Evolutionary conservation across 2,113 vertebrate genomes (phyloP).

Genomic region (Scalopus aquaticus): DNA sequence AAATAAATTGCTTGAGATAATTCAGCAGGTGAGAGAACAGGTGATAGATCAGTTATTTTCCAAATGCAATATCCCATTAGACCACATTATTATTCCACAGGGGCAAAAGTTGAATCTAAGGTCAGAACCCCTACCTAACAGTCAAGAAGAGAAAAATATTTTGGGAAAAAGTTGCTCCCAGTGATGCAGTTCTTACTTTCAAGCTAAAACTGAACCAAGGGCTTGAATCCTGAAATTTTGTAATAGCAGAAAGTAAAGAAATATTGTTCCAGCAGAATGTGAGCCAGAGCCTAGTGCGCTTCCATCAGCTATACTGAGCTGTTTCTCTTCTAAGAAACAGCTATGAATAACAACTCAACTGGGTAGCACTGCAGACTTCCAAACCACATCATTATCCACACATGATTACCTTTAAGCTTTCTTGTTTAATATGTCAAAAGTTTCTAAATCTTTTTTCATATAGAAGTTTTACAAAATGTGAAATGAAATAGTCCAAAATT

Average conservation of each 20-base stretch:
- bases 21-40: neutral
- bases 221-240: neutral
- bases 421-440: neutral
- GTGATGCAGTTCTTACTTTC: neutral
- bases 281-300: neutral
- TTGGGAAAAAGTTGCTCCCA: neutral
- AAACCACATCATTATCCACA: neutral
- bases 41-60: neutral
- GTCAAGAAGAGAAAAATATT: neutral
- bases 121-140: neutral
- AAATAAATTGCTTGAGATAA: neutral
- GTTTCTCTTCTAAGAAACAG: neutral
- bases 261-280: neutral
- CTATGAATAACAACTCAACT: too few relatives aligned
- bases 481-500: neutral
- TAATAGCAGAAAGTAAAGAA: neutral
- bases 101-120: neutral
- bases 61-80: neutral
- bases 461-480: neutral
- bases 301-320: neutral
- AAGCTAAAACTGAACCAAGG: neutral
- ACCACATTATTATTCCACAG: neutral
- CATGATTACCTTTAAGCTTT: neutral
- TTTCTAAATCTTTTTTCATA: neutral
- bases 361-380: neutral